phyloP scores from a whole-genome alignment of 2,113 vertebrate genomes.

The Symphodus melops region DNA sequence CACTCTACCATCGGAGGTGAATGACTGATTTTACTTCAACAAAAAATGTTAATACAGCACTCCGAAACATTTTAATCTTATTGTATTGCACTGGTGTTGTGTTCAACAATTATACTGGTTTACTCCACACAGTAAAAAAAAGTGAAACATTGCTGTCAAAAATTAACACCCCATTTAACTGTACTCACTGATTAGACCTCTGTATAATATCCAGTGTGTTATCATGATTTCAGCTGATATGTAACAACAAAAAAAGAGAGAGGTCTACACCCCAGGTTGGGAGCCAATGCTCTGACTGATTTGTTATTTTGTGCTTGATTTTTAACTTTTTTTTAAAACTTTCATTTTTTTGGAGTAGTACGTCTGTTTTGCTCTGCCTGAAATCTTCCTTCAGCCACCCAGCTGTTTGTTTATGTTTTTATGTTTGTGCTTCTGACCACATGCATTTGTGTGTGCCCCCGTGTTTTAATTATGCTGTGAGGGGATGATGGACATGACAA shows the following conservation, averaged over 20 bases:
- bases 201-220: no score
- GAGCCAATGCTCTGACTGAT: no score
- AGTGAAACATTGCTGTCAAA: no score
- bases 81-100: background rate
- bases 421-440: background rate
- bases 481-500: conserved; percentile 9
- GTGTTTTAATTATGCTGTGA: conserved; percentile 17
- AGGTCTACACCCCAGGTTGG: no score
- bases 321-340: background rate
- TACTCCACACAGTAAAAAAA: no score
- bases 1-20: conserved; percentile 25
- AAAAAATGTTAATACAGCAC: conserved; percentile 4
- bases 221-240: no score
- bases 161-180: no score
- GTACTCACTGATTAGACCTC: no score
- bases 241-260: no score
- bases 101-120: no score
- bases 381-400: conserved; percentile 14
- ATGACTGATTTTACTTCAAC: conserved; percentile 54
- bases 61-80: background rate
- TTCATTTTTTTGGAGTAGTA: conserved; percentile 4
- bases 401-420: conserved; percentile 45
- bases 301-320: background rate
- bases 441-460: conserved; percentile 1
- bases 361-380: conserved; percentile 6